Percentiles rank a stretch among this genome's conserved stretches.
Conservation (phyloP, 2,888 invertebrate species). For the Microchrysa polita region DNA sequence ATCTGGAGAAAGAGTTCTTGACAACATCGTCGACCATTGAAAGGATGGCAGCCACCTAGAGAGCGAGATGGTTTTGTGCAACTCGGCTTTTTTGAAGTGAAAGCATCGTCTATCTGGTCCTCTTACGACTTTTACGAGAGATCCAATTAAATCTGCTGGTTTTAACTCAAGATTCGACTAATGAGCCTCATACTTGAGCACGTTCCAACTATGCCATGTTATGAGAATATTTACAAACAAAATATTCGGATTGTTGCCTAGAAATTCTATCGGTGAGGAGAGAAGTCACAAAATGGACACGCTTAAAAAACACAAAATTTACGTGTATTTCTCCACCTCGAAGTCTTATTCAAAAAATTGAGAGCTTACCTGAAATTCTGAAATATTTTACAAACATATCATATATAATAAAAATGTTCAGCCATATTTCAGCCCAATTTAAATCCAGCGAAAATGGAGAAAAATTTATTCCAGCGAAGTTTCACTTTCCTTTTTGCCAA, state of each 20-base stretch:
- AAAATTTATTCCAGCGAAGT: conserved; percentile 34
- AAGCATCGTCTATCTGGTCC: not conserved
- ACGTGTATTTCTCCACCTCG: too few species aligned
- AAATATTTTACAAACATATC: not conserved
- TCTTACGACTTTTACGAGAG: conserved; percentile 1
- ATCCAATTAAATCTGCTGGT: not conserved
- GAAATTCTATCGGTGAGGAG: too few species aligned
- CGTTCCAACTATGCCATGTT: conserved; percentile 45
- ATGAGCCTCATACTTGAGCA: conserved; percentile 48
- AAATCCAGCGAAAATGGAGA: conserved; percentile 32
- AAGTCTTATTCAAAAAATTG: too few species aligned
- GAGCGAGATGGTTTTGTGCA: too few species aligned
- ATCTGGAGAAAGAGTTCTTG: too few species aligned
- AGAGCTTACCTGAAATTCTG: too few species aligned
- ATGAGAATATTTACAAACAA: not conserved
- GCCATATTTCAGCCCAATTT: conserved; percentile 40
- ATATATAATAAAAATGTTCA: conserved; percentile 29
- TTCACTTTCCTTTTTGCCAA: conserved; percentile 20
- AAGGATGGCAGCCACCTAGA: too few species aligned
- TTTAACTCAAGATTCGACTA: conserved; percentile 24
- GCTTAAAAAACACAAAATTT: too few species aligned
- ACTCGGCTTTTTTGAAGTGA: not conserved
- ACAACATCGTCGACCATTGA: too few species aligned
- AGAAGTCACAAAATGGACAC: too few species aligned
- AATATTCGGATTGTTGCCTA: too few species aligned